Percentiles rank a stretch among this genome's conserved stretches.
Conservation (phyloP, 1,140 invertebrate genomes). For the Homarus americanus region DNA sequence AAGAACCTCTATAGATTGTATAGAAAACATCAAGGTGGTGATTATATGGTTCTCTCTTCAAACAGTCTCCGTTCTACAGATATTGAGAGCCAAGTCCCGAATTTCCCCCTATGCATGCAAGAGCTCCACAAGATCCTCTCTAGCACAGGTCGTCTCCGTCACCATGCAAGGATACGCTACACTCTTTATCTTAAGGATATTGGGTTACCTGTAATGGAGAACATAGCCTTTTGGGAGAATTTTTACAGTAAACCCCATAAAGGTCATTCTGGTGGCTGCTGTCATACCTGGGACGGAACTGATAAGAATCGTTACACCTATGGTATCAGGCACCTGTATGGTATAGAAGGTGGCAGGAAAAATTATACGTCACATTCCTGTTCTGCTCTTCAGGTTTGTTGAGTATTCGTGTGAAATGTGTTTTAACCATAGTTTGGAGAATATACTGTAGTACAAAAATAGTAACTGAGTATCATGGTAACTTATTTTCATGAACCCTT, state of each 20-base stretch:
- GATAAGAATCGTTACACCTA: slow-evolving; percentile 83
- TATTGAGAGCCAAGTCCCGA: slow-evolving; percentile 18
- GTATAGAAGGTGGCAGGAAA: slow-evolving; percentile 83
- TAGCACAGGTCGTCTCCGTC: slow-evolving; percentile 83
- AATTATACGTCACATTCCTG: slow-evolving; percentile 83
- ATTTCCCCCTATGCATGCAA: slow-evolving; percentile 70
- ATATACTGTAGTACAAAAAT: too few relatives aligned
- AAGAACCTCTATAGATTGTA: slow-evolving; percentile 23
- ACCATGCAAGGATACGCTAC: slow-evolving; percentile 85
- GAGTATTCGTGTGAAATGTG: not conserved
- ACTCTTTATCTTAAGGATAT: slow-evolving; percentile 86
- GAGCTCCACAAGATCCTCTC: slow-evolving; percentile 45
- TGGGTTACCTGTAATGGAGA: slow-evolving; percentile 83
- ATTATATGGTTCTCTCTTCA: not conserved
- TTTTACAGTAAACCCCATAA: slow-evolving; percentile 82
- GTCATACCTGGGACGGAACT: slow-evolving; percentile 83
- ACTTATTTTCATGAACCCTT: too few relatives aligned
- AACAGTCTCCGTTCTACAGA: slow-evolving; percentile 9
- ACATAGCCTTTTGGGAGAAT: slow-evolving; percentile 83
- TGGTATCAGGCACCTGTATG: slow-evolving; percentile 86
- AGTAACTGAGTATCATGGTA: too few relatives aligned
- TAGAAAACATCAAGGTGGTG: slow-evolving; percentile 3
- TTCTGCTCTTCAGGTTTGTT: slow-evolving; percentile 77
- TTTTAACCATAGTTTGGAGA: too few relatives aligned
- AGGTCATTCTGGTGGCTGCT: slow-evolving; percentile 79